Base-by-base conservation (phyloP, 2,797 vertebrate genomes). In the Sternarchorhynchus goeldii region DNA sequence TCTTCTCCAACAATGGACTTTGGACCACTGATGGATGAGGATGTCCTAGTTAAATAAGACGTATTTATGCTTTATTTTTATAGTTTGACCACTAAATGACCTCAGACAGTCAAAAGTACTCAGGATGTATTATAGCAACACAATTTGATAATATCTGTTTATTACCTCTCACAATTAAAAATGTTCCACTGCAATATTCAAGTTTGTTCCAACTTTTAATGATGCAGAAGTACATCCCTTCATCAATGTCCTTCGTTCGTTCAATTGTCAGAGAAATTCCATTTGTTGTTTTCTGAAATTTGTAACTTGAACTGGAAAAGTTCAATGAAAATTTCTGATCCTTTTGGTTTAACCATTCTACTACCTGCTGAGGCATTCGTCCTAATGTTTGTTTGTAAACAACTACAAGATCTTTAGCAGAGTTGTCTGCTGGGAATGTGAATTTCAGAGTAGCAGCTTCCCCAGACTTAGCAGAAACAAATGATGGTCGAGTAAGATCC, bases 301-400 rank as follows among this genome's bases (percentile, higher is more conserved):
- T 67, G 1, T 45, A 45, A 12, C 20, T 14, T 16, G 20, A 45
- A 21, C 45, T 67, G 12, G 58, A 25, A 1, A 1, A 0, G 25
- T 25, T 0, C 25, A 25, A 25, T 25, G 25, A 25, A 25, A 25
- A 1, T 25, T 25, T 25, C 25, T 25, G 25, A 25, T 70, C n/a
- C 8, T 34, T 2, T 2, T 25, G 25, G 25, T 25, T 1, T 25
- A 34, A 16, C 17, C 17, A 31, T 66, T 17, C 10, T 66, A 6
- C 62, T 2, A 66, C 20, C 20, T 56, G 20, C 17, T 2, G 31
- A 39, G 50, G 32, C 21, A 34, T 39, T 17, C 66, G 41, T 41
- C 73, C 73, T 17, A 32, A 2, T 6, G 12, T 65, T 41, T 65
- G 53, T 29, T 66, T 56, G 32, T 75, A 75, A 50, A 50, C 66